Evolutionary conservation across 2,113 vertebrate genomes (phyloP).

Genomic region (Oncorhynchus mykiss): DNA sequence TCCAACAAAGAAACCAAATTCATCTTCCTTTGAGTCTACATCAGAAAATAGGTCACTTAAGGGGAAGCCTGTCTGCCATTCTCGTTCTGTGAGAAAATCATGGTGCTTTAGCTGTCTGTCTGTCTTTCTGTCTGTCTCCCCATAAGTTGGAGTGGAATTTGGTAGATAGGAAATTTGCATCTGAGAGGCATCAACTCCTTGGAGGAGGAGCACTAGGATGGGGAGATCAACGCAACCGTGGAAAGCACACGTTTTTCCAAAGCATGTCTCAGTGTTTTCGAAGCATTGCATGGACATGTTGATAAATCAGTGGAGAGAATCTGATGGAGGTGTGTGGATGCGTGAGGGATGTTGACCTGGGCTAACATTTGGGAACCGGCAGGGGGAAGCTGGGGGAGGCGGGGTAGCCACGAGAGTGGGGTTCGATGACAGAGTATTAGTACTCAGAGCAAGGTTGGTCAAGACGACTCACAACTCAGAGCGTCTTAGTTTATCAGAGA

Average conservation of each 20-base stretch:
- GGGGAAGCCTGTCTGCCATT: neutral
- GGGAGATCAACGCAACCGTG: neutral
- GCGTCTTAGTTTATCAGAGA: too few species aligned
- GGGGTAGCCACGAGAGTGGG: too few species aligned
- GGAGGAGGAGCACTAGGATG: neutral
- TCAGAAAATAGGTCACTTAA: too few species aligned
- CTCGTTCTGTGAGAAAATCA: neutral
- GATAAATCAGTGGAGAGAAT: neutral
- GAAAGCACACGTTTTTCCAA: neutral
- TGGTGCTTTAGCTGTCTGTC: too few species aligned
- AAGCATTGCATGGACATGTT: neutral
- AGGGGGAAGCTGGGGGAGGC: too few species aligned
- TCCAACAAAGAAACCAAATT: neutral
- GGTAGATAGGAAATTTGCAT: neutral
- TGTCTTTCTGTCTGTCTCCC: neutral
- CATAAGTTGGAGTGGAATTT: neutral
- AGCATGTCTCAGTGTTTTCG: neutral
- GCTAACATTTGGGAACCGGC: neutral
- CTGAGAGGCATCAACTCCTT: neutral
- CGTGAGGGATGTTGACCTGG: neutral
- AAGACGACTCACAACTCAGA: too few species aligned
- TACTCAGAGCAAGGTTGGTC: neutral
- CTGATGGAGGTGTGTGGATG: neutral
- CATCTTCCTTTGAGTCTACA: neutral
- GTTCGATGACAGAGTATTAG: neutral